Percentiles rank a stretch among this genome's conserved stretches.
These are phyloP conservation scores for Orestias chungarensis DNA, from an alignment of 2,797 vertebrate genomes.

Conservation along the genomic window DNA sequence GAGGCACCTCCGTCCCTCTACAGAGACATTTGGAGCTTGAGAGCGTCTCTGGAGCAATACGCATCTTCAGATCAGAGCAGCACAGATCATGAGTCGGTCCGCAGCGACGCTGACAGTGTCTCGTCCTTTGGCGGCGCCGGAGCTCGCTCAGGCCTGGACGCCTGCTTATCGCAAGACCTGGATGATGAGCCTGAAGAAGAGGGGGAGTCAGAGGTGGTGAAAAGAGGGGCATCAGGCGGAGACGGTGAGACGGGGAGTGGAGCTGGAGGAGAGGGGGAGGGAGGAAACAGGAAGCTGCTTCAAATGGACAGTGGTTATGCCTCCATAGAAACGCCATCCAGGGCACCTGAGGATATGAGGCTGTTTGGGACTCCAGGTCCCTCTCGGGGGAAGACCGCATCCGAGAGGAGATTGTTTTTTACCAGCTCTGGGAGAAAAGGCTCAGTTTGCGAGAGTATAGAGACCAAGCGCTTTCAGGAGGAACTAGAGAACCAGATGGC, in stretches of 20 bases:
- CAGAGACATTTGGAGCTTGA: slow-evolving; percentile 95
- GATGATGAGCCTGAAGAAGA: slow-evolving; percentile 81
- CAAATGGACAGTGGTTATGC: slow-evolving; percentile 99
- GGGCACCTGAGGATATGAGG: slow-evolving; percentile 83
- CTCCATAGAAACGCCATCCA: slow-evolving; percentile 92
- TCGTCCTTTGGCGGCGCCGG: slow-evolving; percentile 81
- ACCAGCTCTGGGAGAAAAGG: slow-evolving; percentile 85
- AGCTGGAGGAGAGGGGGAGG: slow-evolving; percentile 77
- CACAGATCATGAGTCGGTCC: slow-evolving; percentile 91
- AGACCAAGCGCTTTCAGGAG: slow-evolving; percentile 79
- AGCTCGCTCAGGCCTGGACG: slow-evolving; percentile 66
- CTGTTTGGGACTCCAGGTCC: slow-evolving; percentile 76
- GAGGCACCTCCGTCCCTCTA: slow-evolving; percentile 83
- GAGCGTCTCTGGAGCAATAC: slow-evolving; percentile 92
- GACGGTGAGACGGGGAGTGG: slow-evolving; percentile 56
- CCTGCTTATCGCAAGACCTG: slow-evolving; percentile 83
- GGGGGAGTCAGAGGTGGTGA: slow-evolving; percentile 55
- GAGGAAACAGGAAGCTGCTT: slow-evolving; percentile 88
- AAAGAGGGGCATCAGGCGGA: slow-evolving; percentile 56
- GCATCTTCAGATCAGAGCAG: slow-evolving; percentile 92
- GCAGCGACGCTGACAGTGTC: slow-evolving; percentile 89
- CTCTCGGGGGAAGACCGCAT: slow-evolving; percentile 83
- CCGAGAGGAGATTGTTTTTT: slow-evolving; percentile 88
- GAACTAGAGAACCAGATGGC: slow-evolving; percentile 78
- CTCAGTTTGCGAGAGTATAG: slow-evolving; percentile 89